phyloP scores from a whole-genome alignment of 2,888 invertebrate species.

The Rutpela maculata region DNA sequence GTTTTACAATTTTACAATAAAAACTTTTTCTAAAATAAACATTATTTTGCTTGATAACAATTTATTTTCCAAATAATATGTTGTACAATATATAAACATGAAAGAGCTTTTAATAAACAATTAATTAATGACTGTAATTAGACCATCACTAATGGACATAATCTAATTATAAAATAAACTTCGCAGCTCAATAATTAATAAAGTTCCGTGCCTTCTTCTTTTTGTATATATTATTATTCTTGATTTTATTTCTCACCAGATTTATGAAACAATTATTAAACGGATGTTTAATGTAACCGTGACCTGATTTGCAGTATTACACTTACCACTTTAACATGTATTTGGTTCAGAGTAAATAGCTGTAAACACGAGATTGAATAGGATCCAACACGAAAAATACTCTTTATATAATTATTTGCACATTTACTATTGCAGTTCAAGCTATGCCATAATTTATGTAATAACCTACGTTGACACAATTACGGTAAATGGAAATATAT shows the following conservation, averaged over 20 bases:
- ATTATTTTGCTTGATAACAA: background rate
- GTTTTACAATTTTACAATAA: too few species aligned
- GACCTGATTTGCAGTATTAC: conserved; percentile 40
- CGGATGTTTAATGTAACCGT: conserved; percentile 38
- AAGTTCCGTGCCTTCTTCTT: conserved; percentile 18
- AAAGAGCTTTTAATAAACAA: background rate
- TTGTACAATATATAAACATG: background rate
- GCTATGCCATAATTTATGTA: background rate
- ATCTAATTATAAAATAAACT: conserved; percentile 10
- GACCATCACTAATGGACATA: conserved; percentile 29
- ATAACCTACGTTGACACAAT: conserved; percentile 16
- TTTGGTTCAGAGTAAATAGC: conserved; percentile 34
- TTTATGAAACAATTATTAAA: conserved; percentile 29
- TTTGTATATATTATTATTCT: conserved; percentile 15
- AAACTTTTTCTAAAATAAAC: too few species aligned
- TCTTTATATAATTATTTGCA: conserved; percentile 23
- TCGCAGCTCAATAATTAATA: background rate
- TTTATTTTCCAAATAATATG: background rate
- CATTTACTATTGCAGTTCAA: conserved; percentile 5
- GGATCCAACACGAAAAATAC: conserved; percentile 24
- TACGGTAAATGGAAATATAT: conserved; percentile 12
- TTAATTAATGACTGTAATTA: conserved; percentile 18
- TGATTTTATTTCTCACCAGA: conserved; percentile 5
- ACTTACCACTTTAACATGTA: conserved; percentile 37
- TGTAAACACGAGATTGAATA: conserved; percentile 4